Percentiles rank a stretch among this genome's conserved stretches.
These are phyloP conservation scores for Gallinago undulata DNA, from an alignment of 2,113 vertebrate genomes.

Conservation along the genomic window DNA sequence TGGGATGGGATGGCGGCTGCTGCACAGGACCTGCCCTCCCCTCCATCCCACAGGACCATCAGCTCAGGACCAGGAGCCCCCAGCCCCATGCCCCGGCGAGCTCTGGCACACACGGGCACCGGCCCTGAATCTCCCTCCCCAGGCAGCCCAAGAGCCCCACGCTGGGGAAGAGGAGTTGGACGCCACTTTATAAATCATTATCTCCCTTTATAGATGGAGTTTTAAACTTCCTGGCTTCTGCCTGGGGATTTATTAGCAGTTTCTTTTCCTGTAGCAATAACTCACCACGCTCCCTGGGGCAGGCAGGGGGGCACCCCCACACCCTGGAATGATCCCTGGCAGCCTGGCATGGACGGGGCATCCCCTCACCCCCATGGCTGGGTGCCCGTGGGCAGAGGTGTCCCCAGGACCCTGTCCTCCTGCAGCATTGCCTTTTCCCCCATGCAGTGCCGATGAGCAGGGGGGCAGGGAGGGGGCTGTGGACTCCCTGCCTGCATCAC, in stretches of 20 bases:
- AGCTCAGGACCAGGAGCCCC: neutral
- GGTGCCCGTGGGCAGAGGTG: neutral
- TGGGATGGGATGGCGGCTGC: neutral
- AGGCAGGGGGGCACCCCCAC: rapidly evolving
- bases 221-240: conserved; percentile 56
- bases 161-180: neutral
- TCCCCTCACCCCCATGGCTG: neutral
- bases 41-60: neutral
- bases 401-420: neutral
- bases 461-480: neutral
- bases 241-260: conserved; percentile 67
- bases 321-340: neutral
- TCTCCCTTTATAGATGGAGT: conserved; percentile 41
- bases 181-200: conserved; percentile 60
- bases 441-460: rapidly evolving
- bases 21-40: neutral
- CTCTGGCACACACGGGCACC: rapidly evolving
- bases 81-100: rapidly evolving
- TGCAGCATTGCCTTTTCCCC: neutral
- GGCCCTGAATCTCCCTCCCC: rapidly evolving
- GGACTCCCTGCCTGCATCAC: neutral
- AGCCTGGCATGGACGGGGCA: neutral
- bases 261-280: conserved; percentile 66
- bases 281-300: neutral
- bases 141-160: rapidly evolving